These are phyloP conservation scores for Eretmocerus hayati DNA, from an alignment of 2,888 invertebrate genomes.

Conservation along the genomic window DNA sequence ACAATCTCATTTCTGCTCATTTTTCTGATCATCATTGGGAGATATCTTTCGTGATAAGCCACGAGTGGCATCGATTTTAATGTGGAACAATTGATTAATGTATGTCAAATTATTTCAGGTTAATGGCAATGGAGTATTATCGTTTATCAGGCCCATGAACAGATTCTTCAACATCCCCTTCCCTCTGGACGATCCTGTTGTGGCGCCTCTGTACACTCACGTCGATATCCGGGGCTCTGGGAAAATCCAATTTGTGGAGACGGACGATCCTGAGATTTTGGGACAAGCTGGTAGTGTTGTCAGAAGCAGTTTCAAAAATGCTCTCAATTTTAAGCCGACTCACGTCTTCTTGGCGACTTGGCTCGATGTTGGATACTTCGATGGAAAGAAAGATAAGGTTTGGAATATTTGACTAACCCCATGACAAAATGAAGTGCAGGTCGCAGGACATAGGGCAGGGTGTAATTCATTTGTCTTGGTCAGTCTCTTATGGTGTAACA, in stretches of 20 bases:
- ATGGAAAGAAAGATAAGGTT: constrained; percentile 58
- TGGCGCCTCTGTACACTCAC: constrained; percentile 87
- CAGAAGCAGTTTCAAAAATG: constrained; percentile 65
- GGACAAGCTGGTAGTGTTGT: constrained; percentile 65
- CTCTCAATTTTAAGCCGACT: constrained; percentile 65
- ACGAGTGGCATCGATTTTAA: too few species aligned
- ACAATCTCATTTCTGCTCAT: too few species aligned
- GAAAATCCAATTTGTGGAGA: constrained; percentile 66
- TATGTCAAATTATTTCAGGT: constrained; percentile 59
- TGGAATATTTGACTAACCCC: not conserved
- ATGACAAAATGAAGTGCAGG: too few species aligned
- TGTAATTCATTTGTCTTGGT: too few species aligned
- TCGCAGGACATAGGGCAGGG: too few species aligned
- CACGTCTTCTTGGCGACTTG: constrained; percentile 85
- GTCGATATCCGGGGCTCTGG: constrained; percentile 74
- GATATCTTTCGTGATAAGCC: too few species aligned
- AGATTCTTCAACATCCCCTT: constrained; percentile 82
- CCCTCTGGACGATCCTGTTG: constrained; percentile 80
- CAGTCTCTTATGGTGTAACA: too few species aligned
- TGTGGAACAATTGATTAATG: too few species aligned
- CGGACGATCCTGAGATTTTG: constrained; percentile 55
- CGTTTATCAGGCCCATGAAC: constrained; percentile 83
- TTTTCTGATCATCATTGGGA: too few species aligned
- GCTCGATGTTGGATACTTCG: constrained; percentile 77
- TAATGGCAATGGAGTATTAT: constrained; percentile 82